A percentile compares a stretch with the other conserved stretches of the same genome.
These are phyloP conservation scores for Cylloceria caligata DNA, from an alignment of 2,888 invertebrate genomes.

Conservation along the genomic window DNA sequence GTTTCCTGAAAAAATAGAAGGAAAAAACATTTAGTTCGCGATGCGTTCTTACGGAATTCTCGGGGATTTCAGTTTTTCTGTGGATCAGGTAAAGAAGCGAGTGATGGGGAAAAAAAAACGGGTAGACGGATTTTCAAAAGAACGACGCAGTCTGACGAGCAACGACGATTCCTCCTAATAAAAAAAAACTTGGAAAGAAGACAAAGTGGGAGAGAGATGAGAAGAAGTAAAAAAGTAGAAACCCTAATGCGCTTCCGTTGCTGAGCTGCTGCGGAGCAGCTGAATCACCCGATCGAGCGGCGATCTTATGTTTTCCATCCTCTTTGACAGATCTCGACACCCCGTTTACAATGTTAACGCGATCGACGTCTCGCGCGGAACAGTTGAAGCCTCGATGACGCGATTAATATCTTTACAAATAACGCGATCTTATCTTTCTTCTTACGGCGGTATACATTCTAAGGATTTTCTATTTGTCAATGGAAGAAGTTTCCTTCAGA, in stretches of 20 bases:
- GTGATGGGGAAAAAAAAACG: conserved; percentile 63
- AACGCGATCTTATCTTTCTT: conserved; percentile 60
- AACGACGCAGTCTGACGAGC: conserved; percentile 36
- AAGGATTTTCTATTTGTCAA: conserved; percentile 24
- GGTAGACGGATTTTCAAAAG: conserved; percentile 42
- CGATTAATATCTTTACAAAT: conserved; percentile 58
- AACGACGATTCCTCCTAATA: conserved; percentile 37
- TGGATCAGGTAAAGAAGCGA: conserved; percentile 71
- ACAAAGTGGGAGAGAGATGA: conserved; percentile 32
- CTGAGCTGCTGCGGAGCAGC: conserved; percentile 65
- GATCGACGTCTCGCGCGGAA: conserved; percentile 51
- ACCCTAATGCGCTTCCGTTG: conserved; percentile 74
- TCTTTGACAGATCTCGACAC: conserved; percentile 63
- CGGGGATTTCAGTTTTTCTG: conserved; percentile 66
- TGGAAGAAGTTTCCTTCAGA: conserved; percentile 44
- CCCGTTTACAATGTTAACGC: conserved; percentile 31
- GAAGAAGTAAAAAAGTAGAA: conserved; percentile 65
- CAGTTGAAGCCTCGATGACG: conserved; percentile 55
- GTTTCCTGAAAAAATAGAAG: conserved; percentile 36
- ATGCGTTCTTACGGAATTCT: conserved; percentile 54
- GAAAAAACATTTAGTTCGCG: conserved; percentile 51
- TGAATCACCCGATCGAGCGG: conserved; percentile 67
- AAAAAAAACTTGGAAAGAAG: conserved; percentile 48
- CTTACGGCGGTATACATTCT: conserved; percentile 29
- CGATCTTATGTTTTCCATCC: conserved; percentile 67